Percentiles rank a stretch among this genome's conserved stretches.
phyloP scores from a whole-genome alignment of 2,888 invertebrate species.

The Pheosia gnoma region DNA sequence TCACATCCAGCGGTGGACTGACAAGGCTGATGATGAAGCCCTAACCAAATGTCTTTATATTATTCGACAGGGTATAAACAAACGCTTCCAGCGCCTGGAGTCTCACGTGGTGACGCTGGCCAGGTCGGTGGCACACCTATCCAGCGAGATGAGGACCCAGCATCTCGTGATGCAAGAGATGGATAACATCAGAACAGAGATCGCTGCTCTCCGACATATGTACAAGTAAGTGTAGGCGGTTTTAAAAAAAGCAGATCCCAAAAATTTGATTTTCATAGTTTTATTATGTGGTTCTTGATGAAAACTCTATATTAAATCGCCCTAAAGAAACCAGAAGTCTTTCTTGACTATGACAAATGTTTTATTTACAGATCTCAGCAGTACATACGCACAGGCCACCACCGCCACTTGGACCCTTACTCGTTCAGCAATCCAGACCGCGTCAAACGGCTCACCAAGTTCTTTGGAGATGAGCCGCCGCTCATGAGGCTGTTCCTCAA shows the following conservation, averaged over 20 bases:
- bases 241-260: too few relatives aligned
- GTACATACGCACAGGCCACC: constrained; percentile 81
- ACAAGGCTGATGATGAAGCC: background rate
- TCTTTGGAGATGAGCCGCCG: constrained; percentile 97
- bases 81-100: constrained; percentile 94
- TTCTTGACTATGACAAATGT: background rate
- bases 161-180: constrained; percentile 95
- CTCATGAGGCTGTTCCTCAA: constrained; percentile 94
- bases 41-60: too few relatives aligned
- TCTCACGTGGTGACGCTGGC: constrained; percentile 96
- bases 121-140: constrained; percentile 94
- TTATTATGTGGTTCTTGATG: too few relatives aligned
- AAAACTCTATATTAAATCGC: too few relatives aligned
- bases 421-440: constrained; percentile 93
- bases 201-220: constrained; percentile 89
- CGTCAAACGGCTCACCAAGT: constrained; percentile 95
- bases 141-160: constrained; percentile 95
- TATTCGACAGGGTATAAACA: constrained; percentile 88
- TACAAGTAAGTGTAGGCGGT: constrained; percentile 65
- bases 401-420: constrained; percentile 83
- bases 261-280: too few relatives aligned
- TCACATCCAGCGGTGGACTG: too few relatives aligned
- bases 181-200: constrained; percentile 93
- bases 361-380: constrained; percentile 84
- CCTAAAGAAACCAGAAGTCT: too few relatives aligned